phyloP scores from a whole-genome alignment of 1,140 invertebrate genomes.

The Euglossa dilemma region DNA sequence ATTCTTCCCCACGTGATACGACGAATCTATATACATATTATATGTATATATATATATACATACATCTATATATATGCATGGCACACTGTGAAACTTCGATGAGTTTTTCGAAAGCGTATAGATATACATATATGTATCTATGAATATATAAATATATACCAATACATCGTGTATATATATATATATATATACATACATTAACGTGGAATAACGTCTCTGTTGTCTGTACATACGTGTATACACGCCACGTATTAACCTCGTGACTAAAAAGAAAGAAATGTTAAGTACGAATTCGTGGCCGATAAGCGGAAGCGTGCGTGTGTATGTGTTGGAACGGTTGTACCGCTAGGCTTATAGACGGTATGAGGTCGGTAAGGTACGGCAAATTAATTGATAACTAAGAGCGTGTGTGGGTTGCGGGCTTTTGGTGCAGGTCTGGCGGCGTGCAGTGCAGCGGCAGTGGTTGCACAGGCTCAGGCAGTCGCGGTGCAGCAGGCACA shows the following conservation, averaged over 20 bases:
- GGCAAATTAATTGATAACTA: constrained; percentile 72
- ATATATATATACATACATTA: constrained; percentile 9
- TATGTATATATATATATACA: neutral
- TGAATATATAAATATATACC: neutral
- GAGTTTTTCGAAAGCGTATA: neutral
- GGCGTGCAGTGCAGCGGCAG: constrained; percentile 81
- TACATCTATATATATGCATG: constrained; percentile 31
- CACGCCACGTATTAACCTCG: constrained; percentile 52
- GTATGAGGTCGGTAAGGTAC: constrained; percentile 70
- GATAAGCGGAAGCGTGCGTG: constrained; percentile 42
- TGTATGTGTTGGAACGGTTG: constrained; percentile 32
- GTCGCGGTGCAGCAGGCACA: constrained; percentile 82
- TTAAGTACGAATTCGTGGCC: constrained; percentile 36
- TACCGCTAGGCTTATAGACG: constrained; percentile 60
- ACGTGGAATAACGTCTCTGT: constrained; percentile 45
- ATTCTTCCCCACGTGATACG: neutral
- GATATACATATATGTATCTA: neutral
- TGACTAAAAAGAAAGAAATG: constrained; percentile 57
- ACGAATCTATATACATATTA: constrained; percentile 12
- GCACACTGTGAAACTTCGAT: neutral
- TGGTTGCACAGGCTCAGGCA: constrained; percentile 81
- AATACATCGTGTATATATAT: neutral
- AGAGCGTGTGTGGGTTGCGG: constrained; percentile 78
- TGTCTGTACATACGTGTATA: constrained; percentile 55
- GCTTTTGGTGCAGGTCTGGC: constrained; percentile 82